Evolutionary conservation across 2,797 vertebrate species (phyloP).

Genomic region (Rhynchonycteris naso): DNA sequence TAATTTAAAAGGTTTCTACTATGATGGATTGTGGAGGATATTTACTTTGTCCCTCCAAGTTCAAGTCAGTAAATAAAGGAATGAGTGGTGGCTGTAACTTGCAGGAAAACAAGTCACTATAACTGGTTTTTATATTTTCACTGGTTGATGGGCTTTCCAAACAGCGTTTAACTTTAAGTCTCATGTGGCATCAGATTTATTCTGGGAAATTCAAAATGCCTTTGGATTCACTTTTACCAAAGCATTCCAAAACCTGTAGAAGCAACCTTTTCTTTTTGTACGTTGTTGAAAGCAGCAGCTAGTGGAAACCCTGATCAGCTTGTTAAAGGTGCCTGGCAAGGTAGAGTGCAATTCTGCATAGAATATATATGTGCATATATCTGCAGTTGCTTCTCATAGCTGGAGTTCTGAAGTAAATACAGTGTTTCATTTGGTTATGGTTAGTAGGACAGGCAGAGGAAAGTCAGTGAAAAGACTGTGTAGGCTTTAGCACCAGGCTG

Average conservation of each 20-base stretch:
- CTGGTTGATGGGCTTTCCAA: slow-evolving; percentile 27
- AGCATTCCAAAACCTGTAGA: slow-evolving; percentile 48
- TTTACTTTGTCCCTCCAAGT: slow-evolving; percentile 52
- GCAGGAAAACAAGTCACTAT: slow-evolving; percentile 9
- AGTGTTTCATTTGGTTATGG: slow-evolving; percentile 55
- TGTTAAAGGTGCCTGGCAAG: slow-evolving; percentile 48
- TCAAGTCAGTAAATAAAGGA: slow-evolving; percentile 42
- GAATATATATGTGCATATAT: background rate
- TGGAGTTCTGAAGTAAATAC: slow-evolving; percentile 37
- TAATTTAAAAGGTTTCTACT: slow-evolving; percentile 53
- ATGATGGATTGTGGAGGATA: background rate
- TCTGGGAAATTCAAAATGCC: slow-evolving; percentile 56
- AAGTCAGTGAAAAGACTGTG: slow-evolving; percentile 30
- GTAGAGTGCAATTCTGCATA: slow-evolving; percentile 14
- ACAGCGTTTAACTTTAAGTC: slow-evolving; percentile 55
- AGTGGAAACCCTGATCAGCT: slow-evolving; percentile 53
- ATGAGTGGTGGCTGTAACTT: slow-evolving; percentile 42
- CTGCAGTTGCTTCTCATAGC: background rate
- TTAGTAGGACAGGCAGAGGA: slow-evolving; percentile 11
- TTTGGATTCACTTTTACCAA: slow-evolving; percentile 64
- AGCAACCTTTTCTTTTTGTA: slow-evolving; percentile 32
- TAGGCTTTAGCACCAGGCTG: slow-evolving; percentile 23
- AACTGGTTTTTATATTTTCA: slow-evolving; percentile 51
- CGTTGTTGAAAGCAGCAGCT: slow-evolving; percentile 66
- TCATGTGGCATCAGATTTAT: slow-evolving; percentile 24